phyloP scores from a whole-genome alignment of 2,113 vertebrate genomes.

The Phycodurus eques region DNA sequence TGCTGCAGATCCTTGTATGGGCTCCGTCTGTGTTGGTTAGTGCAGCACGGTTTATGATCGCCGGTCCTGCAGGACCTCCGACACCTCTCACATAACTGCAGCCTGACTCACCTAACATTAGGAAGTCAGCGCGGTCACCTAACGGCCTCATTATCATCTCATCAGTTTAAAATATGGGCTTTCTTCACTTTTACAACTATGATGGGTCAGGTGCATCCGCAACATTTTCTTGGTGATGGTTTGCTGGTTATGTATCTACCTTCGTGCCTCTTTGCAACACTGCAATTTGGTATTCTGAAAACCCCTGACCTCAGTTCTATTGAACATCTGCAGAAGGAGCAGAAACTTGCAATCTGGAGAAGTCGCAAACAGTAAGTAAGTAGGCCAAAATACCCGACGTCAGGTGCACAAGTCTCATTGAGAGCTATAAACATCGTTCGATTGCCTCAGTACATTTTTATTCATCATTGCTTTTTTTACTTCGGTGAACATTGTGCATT shows the following conservation, averaged over 20 bases:
- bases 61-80: conserved; percentile 25
- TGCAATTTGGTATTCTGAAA: neutral
- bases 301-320: neutral
- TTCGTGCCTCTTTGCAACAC: neutral
- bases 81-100: conserved; percentile 38
- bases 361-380: too few species aligned
- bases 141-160: conserved; percentile 39
- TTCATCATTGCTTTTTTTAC: too few species aligned
- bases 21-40: conserved; percentile 27
- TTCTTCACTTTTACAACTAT: conserved; percentile 18
- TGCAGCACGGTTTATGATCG: conserved; percentile 24
- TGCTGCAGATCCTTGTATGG: conserved; percentile 71
- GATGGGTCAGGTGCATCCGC: conserved; percentile 39
- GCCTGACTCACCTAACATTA: conserved; percentile 53
- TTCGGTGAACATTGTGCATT: too few species aligned
- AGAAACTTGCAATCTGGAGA: neutral
- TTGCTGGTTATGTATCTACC: neutral
- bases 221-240: neutral
- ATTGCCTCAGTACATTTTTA: too few species aligned
- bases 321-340: neutral
- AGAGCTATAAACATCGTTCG: too few species aligned
- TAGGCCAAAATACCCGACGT: too few species aligned
- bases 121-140: conserved; percentile 22
- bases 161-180: conserved; percentile 21
- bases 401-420: too few species aligned